Conservation (phyloP, 2,888 invertebrate genomes). For the Gerris lacustris region DNA sequence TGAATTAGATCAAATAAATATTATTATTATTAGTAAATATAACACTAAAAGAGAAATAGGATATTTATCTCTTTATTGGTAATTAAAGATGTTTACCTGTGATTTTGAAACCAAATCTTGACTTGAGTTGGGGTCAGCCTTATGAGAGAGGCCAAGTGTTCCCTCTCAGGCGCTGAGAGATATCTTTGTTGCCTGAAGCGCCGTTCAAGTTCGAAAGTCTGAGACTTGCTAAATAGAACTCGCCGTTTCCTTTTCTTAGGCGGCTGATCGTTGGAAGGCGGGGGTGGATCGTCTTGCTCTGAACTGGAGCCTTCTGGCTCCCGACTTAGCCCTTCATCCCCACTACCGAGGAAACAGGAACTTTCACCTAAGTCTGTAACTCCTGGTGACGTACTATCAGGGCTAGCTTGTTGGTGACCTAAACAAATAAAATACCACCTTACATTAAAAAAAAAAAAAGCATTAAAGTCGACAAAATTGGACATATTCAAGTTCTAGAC, state of each 20-base stretch:
- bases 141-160: slow-evolving; percentile 89
- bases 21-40: slow-evolving; percentile 7
- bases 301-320: slow-evolving; percentile 30
- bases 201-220: slow-evolving; percentile 90
- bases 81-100: slow-evolving; percentile 44
- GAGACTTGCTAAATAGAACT: slow-evolving; percentile 89
- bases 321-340: slow-evolving; percentile 8
- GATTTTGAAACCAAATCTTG: slow-evolving; percentile 99
- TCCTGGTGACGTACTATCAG: slow-evolving; percentile 69
- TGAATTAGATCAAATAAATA: slow-evolving; percentile 13
- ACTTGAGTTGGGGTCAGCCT: slow-evolving; percentile 89
- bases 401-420: slow-evolving; percentile 57
- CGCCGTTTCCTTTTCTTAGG: slow-evolving; percentile 83
- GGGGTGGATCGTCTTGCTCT: slow-evolving; percentile 8
- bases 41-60: neutral
- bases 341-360: slow-evolving; percentile 25
- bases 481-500: too few relatives aligned
- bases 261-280: neutral
- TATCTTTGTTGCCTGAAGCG: slow-evolving; percentile 92
- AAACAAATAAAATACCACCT: neutral
- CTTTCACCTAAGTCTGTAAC: slow-evolving; percentile 35
- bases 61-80: too few relatives aligned
- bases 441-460: too few relatives aligned
- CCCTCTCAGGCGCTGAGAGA: slow-evolving; percentile 92
- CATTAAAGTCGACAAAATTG: too few relatives aligned